A percentile compares a stretch with the other conserved stretches of the same genome.
Evolutionary conservation across 2,888 invertebrate genomes (phyloP).

Genomic region (Megalurothrips usitatus): DNA sequence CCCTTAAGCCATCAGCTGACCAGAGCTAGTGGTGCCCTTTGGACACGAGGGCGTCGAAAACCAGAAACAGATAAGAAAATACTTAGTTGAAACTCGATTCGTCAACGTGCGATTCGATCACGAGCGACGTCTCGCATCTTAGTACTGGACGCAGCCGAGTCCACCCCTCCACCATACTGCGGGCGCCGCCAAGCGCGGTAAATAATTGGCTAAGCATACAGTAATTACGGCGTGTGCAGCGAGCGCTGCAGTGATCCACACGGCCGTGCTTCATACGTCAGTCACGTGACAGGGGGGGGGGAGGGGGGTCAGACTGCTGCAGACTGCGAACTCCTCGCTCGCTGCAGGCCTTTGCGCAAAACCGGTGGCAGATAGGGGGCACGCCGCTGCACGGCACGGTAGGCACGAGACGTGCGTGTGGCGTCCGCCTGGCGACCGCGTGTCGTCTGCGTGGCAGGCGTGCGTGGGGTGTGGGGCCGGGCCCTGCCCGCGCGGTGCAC

Average conservation of each 20-base stretch:
- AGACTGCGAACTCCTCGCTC: background rate
- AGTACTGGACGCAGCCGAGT: too few species aligned
- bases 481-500: background rate
- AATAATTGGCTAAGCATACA: constrained; percentile 26
- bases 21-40: too few species aligned
- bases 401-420: background rate
- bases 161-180: too few species aligned
- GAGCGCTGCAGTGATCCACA: background rate
- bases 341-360: background rate
- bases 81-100: too few species aligned
- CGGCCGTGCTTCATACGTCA: background rate
- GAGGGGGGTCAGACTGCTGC: background rate
- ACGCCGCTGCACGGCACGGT: background rate
- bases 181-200: constrained; percentile 5
- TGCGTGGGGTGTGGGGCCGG: background rate
- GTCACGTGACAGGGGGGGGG: background rate
- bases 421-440: background rate
- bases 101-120: too few species aligned
- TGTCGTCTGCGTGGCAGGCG: background rate
- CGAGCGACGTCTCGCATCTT: too few species aligned
- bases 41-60: too few species aligned
- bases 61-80: too few species aligned
- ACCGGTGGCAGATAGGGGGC: background rate
- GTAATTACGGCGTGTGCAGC: constrained; percentile 8
- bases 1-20: too few species aligned